phyloP scores from a whole-genome alignment of 2,888 invertebrate species.

The Protodeltote pygarga region DNA sequence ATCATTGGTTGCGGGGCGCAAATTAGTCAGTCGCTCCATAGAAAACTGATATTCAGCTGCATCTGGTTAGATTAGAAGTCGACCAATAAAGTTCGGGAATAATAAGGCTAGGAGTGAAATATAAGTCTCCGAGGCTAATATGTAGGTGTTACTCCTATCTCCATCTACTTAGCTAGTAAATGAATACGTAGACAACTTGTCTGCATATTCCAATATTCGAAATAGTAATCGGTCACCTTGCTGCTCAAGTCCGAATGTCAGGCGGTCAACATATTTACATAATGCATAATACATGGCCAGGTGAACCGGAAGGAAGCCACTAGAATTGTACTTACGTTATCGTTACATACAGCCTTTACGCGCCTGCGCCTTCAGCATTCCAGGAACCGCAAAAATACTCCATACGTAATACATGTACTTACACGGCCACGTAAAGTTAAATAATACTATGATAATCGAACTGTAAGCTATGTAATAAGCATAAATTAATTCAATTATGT shows the following conservation, averaged over 20 bases:
- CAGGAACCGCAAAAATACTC: background rate
- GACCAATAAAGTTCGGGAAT: too few relatives aligned
- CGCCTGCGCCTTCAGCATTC: background rate
- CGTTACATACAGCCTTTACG: background rate
- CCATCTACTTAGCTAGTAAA: background rate
- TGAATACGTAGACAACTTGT: slow-evolving; percentile 17
- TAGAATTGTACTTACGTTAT: slow-evolving; percentile 8
- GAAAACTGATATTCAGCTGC: too few relatives aligned
- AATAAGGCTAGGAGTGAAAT: too few relatives aligned
- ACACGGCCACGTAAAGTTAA: background rate
- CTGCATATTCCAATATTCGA: slow-evolving; percentile 31
- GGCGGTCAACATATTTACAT: slow-evolving; percentile 31
- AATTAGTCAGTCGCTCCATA: too few relatives aligned
- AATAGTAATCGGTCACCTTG: slow-evolving; percentile 33
- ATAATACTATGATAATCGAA: background rate
- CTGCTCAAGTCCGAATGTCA: slow-evolving; percentile 42
- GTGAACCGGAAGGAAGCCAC: slow-evolving; percentile 37
- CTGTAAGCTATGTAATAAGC: background rate
- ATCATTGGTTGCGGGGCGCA: too few relatives aligned
- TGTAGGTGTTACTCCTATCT: too few relatives aligned
- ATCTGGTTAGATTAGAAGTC: too few relatives aligned
- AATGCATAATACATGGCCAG: slow-evolving; percentile 26
- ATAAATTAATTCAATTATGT: too few relatives aligned
- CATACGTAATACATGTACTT: background rate
- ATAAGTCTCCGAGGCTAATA: too few relatives aligned